Base-by-base conservation (phyloP, 2,888 invertebrate genomes). In the Dinocampus coccinellae region DNA sequence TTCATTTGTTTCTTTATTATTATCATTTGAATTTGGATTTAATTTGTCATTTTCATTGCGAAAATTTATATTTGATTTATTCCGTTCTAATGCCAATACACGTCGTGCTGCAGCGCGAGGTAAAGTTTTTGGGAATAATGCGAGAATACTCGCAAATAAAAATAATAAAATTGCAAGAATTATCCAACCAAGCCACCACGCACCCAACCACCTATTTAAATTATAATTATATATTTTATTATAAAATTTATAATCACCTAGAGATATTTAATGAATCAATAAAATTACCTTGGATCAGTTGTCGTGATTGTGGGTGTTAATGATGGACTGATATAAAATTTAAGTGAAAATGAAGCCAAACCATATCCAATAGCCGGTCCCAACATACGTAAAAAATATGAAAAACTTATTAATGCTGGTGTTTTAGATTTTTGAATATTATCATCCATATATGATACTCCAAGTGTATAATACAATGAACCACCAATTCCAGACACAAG, bases 171-270 rank as follows among this genome's bases (percentile, higher is more conserved):
- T 84, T 13, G 91, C 92, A 53, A 93, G 85, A 16, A 93, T 89
- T 24, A 93, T 88, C 92, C 93, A 93, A 0, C 93, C 94, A 58
- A 94, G 82, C 94, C 94, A 95, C 94, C 94, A 94, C n/a, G 94
- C 94, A 0, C 94, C 94, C 55, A 94, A 87, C 94, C 94, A 95
- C 76, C 93, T 89, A 63, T 0, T 29, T 64, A 11, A 63, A 55
- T 34, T 22, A 57, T 39, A 24, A 39, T 20, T 13, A 39, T 24
- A 20, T 6, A 62, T 9, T 11, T 13, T 7, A 33, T 22, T 60
- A 3, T 34, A 11, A 3, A 9, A 33, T 11, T 58, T 34, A 34
- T 53, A n/a, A 52, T 16, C 1, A 11, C n/a, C 20, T 26, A 3
- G 11, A 61, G 22, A 20, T 29, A 11, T 20, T 20, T 1, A 20